Evolutionary conservation across 2,888 invertebrate species (phyloP).

Genomic region (Oxytorus armatus): DNA sequence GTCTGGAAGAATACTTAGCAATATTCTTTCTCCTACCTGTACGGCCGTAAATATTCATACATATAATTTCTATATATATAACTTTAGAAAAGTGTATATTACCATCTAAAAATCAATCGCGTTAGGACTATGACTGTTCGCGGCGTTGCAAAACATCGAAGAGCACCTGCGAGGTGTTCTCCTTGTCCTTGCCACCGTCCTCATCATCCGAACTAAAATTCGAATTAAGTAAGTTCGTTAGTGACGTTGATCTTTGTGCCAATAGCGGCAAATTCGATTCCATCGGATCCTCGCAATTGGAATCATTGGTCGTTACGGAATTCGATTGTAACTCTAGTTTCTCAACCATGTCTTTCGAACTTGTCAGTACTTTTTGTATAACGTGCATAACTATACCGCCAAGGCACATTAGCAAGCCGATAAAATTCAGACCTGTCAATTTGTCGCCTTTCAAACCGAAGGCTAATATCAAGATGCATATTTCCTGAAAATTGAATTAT

Average conservation of each 20-base stretch:
- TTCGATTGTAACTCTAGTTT: slow-evolving; percentile 80
- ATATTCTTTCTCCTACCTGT: slow-evolving; percentile 41
- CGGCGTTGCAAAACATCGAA: slow-evolving; percentile 85
- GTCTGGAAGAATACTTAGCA: slow-evolving; percentile 59
- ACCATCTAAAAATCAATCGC: slow-evolving; percentile 49
- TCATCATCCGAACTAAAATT: slow-evolving; percentile 83
- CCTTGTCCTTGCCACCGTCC: slow-evolving; percentile 81
- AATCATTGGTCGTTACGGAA: slow-evolving; percentile 73
- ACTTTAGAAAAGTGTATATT: slow-evolving; percentile 56
- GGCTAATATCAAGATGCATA: slow-evolving; percentile 95
- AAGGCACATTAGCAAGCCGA: slow-evolving; percentile 94
- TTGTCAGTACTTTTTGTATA: slow-evolving; percentile 87
- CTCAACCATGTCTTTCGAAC: slow-evolving; percentile 75
- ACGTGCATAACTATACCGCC: slow-evolving; percentile 95
- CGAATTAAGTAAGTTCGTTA: slow-evolving; percentile 81
- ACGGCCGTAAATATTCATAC: slow-evolving; percentile 17
- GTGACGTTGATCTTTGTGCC: slow-evolving; percentile 81
- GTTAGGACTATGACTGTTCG: slow-evolving; percentile 74
- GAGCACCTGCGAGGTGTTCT: slow-evolving; percentile 85
- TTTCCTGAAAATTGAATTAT: slow-evolving; percentile 89
- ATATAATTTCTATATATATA: slow-evolving; percentile 40
- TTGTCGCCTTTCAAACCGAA: slow-evolving; percentile 94
- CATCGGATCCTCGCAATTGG: slow-evolving; percentile 76
- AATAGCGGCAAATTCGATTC: slow-evolving; percentile 81
- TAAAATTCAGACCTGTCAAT: slow-evolving; percentile 92